Percentiles rank a stretch among this genome's conserved stretches.
phyloP scores from a whole-genome alignment of 1,140 invertebrate genomes.

The Brachionus koreanus region DNA sequence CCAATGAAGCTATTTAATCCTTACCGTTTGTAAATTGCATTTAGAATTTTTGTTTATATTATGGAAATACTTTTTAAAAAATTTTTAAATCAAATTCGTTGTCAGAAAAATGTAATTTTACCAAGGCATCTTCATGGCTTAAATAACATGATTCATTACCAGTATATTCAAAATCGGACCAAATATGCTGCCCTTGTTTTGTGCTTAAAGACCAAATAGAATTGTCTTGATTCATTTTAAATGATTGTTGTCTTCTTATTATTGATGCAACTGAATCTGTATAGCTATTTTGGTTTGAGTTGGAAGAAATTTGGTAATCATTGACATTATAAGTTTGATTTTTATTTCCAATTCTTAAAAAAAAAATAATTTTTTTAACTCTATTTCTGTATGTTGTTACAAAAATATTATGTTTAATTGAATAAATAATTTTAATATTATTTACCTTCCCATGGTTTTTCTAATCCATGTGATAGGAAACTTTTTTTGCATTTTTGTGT shows the following conservation, averaged over 20 bases:
- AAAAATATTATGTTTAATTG: too few species aligned
- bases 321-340: neutral
- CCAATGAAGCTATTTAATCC: neutral
- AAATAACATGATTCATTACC: slow-evolving; percentile 24
- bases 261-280: neutral
- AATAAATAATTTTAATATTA: neutral
- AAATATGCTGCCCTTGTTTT: slow-evolving; percentile 23
- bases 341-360: neutral
- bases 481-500: neutral
- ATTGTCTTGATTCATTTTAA: neutral
- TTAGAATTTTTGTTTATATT: neutral
- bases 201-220: neutral
- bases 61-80: slow-evolving; percentile 7
- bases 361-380: too few species aligned
- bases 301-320: neutral
- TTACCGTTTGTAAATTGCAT: neutral
- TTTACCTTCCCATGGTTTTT: slow-evolving; percentile 6
- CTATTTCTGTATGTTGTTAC: too few species aligned
- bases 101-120: neutral
- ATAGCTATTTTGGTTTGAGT: neutral
- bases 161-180: neutral
- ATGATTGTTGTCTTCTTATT: neutral
- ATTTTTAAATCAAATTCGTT: neutral
- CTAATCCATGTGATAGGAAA: neutral
- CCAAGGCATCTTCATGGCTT: neutral